phyloP scores from a whole-genome alignment of 1,140 invertebrate genomes.

The Riptortus pedestris region DNA sequence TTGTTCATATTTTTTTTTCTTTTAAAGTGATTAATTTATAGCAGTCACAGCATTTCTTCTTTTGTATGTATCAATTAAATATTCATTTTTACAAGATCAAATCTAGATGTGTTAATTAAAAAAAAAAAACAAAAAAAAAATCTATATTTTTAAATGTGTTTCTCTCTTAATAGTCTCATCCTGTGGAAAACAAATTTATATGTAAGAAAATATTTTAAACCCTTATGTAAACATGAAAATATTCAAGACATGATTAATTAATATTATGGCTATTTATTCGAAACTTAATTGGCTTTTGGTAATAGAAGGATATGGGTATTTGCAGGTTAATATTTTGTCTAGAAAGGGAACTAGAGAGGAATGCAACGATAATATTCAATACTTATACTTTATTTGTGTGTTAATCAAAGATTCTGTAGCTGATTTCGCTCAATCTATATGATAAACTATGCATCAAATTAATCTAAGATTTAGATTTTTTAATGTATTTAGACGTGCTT shows the following conservation, averaged over 20 bases:
- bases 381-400: slow-evolving; percentile 13
- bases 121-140: background rate
- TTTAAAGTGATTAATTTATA: background rate
- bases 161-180: background rate
- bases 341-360: background rate
- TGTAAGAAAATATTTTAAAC: too few species aligned
- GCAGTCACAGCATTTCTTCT: background rate
- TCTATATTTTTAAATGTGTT: slow-evolving; percentile 9
- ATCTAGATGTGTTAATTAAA: background rate
- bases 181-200: too few species aligned
- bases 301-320: too few species aligned
- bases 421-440: slow-evolving; percentile 28
- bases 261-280: too few species aligned
- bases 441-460: slow-evolving; percentile 24
- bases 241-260: too few species aligned
- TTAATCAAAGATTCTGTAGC: background rate
- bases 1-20: background rate
- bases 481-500: slow-evolving; percentile 27
- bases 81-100: background rate
- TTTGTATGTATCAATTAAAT: background rate
- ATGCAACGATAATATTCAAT: slow-evolving; percentile 15
- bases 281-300: too few species aligned
- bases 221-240: too few species aligned
- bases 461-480: slow-evolving; percentile 23
- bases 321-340: background rate